phyloP scores from a whole-genome alignment of 1,140 invertebrate genomes.

The Drosophila persimilis region DNA sequence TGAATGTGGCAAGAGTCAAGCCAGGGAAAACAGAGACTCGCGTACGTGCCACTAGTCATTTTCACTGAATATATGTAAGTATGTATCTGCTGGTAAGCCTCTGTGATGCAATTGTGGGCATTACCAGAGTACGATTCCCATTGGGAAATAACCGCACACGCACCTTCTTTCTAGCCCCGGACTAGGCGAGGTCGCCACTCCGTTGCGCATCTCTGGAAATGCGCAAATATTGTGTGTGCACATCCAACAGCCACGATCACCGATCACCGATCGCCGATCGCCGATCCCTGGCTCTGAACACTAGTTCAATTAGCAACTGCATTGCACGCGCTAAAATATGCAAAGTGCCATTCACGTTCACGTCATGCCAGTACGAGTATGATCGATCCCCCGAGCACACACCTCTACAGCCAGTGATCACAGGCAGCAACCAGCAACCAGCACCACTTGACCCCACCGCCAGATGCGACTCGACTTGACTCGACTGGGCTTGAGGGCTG shows the following conservation, averaged over 20 bases:
- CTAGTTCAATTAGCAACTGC: slow-evolving; percentile 82
- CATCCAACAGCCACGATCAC: slow-evolving; percentile 40
- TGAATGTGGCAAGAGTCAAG: slow-evolving; percentile 54
- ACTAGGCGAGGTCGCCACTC: slow-evolving; percentile 72
- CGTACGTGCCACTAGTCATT: slow-evolving; percentile 53
- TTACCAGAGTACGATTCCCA: slow-evolving; percentile 32
- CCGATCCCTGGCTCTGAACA: slow-evolving; percentile 36
- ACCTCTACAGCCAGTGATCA: not conserved
- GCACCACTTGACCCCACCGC: slow-evolving; percentile 65
- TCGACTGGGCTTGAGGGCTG: too few relatives aligned
- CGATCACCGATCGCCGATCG: slow-evolving; percentile 32
- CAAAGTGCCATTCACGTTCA: slow-evolving; percentile 70
- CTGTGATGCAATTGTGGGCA: slow-evolving; percentile 70
- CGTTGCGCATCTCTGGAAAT: slow-evolving; percentile 76
- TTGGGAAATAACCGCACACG: slow-evolving; percentile 52
- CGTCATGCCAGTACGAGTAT: slow-evolving; percentile 47
- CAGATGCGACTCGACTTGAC: too few relatives aligned
- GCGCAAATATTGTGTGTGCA: slow-evolving; percentile 65
- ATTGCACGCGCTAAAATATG: slow-evolving; percentile 77
- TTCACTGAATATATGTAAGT: slow-evolving; percentile 10
- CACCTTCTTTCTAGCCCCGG: slow-evolving; percentile 59
- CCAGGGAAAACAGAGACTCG: not conserved
- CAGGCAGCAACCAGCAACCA: too few relatives aligned
- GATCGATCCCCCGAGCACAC: slow-evolving; percentile 17
- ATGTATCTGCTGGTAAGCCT: slow-evolving; percentile 18